Evolutionary conservation across 2,113 vertebrate species (phyloP).

Genomic region (Pica pica): DNA sequence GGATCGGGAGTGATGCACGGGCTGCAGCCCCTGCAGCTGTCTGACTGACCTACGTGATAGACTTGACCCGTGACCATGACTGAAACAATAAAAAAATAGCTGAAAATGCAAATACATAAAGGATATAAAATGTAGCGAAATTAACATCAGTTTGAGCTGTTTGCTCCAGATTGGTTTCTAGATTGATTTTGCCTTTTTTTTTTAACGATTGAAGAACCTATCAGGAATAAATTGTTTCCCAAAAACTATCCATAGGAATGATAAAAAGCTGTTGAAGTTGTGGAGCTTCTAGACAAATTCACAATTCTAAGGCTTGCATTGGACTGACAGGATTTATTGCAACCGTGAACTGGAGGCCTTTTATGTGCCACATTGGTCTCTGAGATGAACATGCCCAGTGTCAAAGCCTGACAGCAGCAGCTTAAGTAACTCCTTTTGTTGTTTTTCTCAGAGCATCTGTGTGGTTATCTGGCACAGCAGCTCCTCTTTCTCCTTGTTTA

Average conservation of each 20-base stretch:
- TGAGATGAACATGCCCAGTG: background rate
- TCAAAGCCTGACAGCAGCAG: background rate
- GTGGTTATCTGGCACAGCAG: background rate
- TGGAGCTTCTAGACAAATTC: background rate
- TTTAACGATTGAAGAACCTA: background rate
- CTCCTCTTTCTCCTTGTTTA: background rate
- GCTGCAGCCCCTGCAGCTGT: fast-evolving
- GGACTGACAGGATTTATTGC: background rate
- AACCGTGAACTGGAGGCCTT: background rate
- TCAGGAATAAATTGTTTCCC: background rate
- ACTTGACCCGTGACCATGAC: fast-evolving
- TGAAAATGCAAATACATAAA: background rate
- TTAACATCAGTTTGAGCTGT: background rate
- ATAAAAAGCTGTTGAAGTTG: background rate
- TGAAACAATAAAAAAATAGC: fast-evolving
- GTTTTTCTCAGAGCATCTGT: background rate
- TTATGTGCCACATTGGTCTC: fast-evolving
- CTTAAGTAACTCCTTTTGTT: background rate
- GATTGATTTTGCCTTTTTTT: background rate
- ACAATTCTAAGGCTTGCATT: background rate
- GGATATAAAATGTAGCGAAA: background rate
- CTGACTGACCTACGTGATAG: fast-evolving
- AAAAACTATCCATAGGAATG: background rate
- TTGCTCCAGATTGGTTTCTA: background rate
- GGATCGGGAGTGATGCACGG: fast-evolving